Conservation (phyloP, 2,797 vertebrate genomes). For the Alectoris magna region DNA sequence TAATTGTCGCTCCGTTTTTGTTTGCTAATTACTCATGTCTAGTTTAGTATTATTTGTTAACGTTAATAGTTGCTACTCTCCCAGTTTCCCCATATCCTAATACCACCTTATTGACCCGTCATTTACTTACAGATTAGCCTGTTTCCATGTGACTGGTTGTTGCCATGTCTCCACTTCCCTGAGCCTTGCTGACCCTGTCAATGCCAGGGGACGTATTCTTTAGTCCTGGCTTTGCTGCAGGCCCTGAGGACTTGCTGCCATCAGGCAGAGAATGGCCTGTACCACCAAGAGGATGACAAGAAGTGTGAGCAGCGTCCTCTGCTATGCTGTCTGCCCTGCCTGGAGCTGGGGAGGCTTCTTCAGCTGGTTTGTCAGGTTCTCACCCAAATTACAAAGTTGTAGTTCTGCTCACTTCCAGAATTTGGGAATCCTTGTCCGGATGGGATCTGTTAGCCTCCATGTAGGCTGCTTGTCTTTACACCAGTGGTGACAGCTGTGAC, state of each 20-base stretch:
- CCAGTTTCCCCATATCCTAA: background rate
- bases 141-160: background rate
- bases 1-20: background rate
- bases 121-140: background rate
- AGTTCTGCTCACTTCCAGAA: background rate
- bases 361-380: accelerated
- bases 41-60: background rate
- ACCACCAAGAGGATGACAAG: background rate
- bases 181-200: background rate
- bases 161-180: background rate
- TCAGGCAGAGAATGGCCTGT: background rate
- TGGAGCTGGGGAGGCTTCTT: background rate
- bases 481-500: background rate
- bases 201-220: background rate
- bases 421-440: background rate
- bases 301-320: background rate
- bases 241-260: background rate
- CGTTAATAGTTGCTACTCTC: background rate
- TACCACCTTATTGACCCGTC: background rate
- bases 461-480: background rate
- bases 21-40: background rate
- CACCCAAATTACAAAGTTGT: accelerated
- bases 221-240: background rate
- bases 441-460: background rate
- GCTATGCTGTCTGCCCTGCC: background rate